Conservation (phyloP, 2,797 vertebrate species). For the Sylvia borin region DNA sequence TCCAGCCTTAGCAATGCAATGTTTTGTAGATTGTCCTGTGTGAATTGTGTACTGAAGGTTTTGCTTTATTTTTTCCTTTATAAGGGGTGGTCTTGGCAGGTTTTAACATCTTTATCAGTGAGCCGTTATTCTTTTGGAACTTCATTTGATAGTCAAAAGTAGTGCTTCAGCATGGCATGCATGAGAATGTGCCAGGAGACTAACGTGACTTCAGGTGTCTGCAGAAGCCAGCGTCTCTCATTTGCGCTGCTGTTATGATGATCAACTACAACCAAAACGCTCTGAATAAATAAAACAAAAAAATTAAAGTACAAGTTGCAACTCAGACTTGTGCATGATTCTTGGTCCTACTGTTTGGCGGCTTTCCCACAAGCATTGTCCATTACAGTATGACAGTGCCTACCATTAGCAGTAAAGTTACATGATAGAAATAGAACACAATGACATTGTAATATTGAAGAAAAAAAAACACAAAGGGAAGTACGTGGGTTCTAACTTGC, state of each 20-base stretch:
- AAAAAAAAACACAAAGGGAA: neutral
- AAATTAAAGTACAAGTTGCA: neutral
- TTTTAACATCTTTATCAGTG: neutral
- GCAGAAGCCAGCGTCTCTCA: neutral
- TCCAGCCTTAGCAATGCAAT: neutral
- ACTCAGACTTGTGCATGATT: neutral
- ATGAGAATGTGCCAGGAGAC: neutral
- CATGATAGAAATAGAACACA: constrained; percentile 34
- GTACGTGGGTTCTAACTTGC: constrained; percentile 5
- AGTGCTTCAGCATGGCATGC: neutral
- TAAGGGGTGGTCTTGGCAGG: neutral
- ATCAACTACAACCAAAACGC: neutral
- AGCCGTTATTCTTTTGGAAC: neutral
- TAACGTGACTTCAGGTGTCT: neutral
- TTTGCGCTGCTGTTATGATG: neutral
- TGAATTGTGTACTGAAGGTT: neutral
- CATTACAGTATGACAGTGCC: neutral
- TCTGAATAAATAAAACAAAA: neutral
- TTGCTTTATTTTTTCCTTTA: neutral
- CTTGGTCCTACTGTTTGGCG: neutral
- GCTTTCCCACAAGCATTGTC: neutral
- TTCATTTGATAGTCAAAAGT: neutral
- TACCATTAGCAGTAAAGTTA: neutral
- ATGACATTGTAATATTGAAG: constrained; percentile 26
- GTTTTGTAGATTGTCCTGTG: neutral